phyloP scores from a whole-genome alignment of 2,888 invertebrate genomes.

The Empis livida region DNA sequence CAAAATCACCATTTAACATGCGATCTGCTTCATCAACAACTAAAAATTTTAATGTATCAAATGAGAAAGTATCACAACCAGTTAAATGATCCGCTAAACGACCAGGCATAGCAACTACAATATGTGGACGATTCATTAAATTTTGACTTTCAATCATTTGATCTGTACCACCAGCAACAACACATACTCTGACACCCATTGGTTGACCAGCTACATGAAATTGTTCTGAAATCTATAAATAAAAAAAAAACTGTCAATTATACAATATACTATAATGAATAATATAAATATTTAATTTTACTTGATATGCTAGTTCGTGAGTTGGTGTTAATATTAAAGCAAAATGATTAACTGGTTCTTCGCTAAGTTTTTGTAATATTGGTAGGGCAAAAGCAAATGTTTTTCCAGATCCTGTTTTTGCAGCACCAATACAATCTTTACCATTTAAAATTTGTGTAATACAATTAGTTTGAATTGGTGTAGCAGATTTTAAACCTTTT shows the following conservation, averaged over 20 bases:
- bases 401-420: constrained; percentile 97
- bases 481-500: constrained; percentile 61
- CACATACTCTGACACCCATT: constrained; percentile 66
- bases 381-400: constrained; percentile 95
- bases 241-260: neutral
- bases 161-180: constrained; percentile 92
- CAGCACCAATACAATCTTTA: constrained; percentile 85
- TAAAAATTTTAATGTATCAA: constrained; percentile 68
- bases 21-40: constrained; percentile 95
- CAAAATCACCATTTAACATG: constrained; percentile 62
- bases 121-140: constrained; percentile 73
- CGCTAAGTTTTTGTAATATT: constrained; percentile 77
- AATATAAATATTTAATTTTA: no score
- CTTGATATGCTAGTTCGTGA: constrained; percentile 75
- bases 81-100: constrained; percentile 84
- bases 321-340: constrained; percentile 92
- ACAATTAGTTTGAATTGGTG: constrained; percentile 70
- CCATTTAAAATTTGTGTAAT: constrained; percentile 67
- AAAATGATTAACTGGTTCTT: constrained; percentile 94
- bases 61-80: constrained; percentile 69
- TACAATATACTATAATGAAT: neutral
- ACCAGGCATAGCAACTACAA: constrained; percentile 95
- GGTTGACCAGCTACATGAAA: constrained; percentile 84
- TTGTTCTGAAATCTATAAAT: constrained; percentile 81
- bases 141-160: constrained; percentile 80